Conservation (phyloP, 2,797 vertebrate species). For the Gadopsis marmoratus region DNA sequence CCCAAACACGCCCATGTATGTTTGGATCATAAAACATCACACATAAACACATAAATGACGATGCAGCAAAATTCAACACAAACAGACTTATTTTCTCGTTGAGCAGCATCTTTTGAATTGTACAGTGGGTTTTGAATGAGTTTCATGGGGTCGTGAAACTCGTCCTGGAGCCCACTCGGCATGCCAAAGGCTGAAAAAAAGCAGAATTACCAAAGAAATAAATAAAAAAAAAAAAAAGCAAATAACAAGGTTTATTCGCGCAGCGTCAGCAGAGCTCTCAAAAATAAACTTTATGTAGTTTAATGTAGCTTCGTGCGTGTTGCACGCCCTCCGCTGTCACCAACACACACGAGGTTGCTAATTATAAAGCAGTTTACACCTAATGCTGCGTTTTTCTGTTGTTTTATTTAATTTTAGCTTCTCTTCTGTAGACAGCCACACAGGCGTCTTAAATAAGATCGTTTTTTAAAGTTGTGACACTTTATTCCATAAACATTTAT, state of each 20-base stretch:
- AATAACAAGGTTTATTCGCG: slow-evolving; percentile 15
- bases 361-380: background rate
- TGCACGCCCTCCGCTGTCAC: background rate
- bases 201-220: slow-evolving; percentile 11
- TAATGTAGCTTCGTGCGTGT: background rate
- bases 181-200: slow-evolving; percentile 9
- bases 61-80: slow-evolving; percentile 17
- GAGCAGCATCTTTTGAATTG: slow-evolving; percentile 29
- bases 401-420: background rate
- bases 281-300: slow-evolving; percentile 30
- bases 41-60: slow-evolving; percentile 59
- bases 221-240: slow-evolving; percentile 1
- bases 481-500: background rate
- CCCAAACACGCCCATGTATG: slow-evolving; percentile 50
- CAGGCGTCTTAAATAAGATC: background rate
- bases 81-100: slow-evolving; percentile 48
- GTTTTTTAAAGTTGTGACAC: background rate
- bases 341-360: slow-evolving; percentile 9
- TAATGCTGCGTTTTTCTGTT: background rate
- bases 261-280: slow-evolving; percentile 30
- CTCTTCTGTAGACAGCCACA: background rate
- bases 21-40: slow-evolving; percentile 58
- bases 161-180: slow-evolving; percentile 15
- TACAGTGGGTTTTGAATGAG: slow-evolving; percentile 32
- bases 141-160: slow-evolving; percentile 57